A percentile compares a stretch with the other conserved stretches of the same genome.
Evolutionary conservation across 92 coral and sea anemone species (phyloP).

Genomic region (Diadumene lineata): DNA sequence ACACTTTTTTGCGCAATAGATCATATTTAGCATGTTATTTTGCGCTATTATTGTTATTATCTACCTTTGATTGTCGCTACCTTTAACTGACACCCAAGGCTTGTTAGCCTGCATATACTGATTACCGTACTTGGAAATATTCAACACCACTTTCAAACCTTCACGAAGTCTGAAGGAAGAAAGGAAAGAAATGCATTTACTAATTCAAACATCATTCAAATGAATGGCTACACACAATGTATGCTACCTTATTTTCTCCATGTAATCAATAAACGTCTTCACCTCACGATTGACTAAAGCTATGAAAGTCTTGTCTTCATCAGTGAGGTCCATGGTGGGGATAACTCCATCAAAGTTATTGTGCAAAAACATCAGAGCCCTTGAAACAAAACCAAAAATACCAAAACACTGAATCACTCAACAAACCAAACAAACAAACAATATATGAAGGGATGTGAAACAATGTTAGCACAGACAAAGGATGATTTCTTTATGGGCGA

Average conservation of each 20-base stretch:
- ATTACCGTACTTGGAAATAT: constrained; percentile 94
- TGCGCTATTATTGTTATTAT: no score
- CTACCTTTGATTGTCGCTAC: constrained; percentile 84
- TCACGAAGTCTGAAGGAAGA: constrained; percentile 71
- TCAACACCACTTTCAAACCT: constrained; percentile 80
- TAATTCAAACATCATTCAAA: not conserved
- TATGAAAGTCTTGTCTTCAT: constrained; percentile 88
- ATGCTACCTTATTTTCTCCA: constrained; percentile 92
- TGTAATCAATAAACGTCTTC: constrained; percentile 67
- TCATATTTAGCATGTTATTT: no score
- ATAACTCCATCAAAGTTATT: constrained; percentile 79
- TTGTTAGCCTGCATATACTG: constrained; percentile 91
- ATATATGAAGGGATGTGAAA: no score
- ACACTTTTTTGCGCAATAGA: no score
- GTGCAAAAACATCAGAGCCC: constrained; percentile 87
- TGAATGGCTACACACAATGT: not conserved
- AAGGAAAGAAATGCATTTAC: no score
- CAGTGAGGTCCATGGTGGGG: constrained; percentile 70
- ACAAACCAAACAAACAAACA: no score
- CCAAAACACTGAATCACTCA: not conserved
- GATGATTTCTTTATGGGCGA: no score
- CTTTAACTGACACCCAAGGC: constrained; percentile 98
- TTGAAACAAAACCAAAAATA: not conserved
- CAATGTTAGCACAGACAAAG: no score
- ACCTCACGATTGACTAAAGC: constrained; percentile 89